Evolutionary conservation across 2,797 vertebrate species (phyloP).

Genomic region (Pelodytes ibericus): DNA sequence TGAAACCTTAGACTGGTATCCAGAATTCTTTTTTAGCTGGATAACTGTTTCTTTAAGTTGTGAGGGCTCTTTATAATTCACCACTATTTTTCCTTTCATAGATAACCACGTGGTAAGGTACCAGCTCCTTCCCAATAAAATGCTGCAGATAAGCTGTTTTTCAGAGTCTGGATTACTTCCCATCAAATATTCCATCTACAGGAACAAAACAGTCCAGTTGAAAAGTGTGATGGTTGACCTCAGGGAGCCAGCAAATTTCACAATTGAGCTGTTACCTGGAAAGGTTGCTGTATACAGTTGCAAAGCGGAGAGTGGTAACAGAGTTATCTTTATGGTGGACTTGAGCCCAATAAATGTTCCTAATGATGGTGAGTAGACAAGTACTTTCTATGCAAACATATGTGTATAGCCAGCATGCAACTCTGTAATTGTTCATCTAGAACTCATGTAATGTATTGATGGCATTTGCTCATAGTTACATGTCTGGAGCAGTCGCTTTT

Average conservation of each 20-base stretch:
- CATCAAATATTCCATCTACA: background rate
- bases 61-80: too few species aligned
- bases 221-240: background rate
- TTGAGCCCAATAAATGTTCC: background rate
- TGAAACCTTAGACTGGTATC: too few species aligned
- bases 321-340: background rate
- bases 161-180: conserved; percentile 13
- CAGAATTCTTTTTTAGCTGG: too few species aligned
- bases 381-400: too few species aligned
- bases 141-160: conserved; percentile 21
- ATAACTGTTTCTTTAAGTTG: too few species aligned
- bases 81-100: background rate
- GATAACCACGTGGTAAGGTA: background rate
- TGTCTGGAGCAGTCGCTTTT: too few species aligned
- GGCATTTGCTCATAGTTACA: too few species aligned
- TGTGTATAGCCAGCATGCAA: too few species aligned
- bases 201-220: background rate
- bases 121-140: background rate
- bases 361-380: background rate
- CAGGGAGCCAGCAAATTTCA: conserved; percentile 15
- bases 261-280: background rate
- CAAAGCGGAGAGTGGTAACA: background rate
- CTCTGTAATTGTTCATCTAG: too few species aligned
- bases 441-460: too few species aligned
- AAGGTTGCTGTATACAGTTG: background rate